A percentile compares a stretch with the other conserved stretches of the same genome.
Conservation (phyloP, 2,888 invertebrate genomes). For the Dexiosoma caninum region DNA sequence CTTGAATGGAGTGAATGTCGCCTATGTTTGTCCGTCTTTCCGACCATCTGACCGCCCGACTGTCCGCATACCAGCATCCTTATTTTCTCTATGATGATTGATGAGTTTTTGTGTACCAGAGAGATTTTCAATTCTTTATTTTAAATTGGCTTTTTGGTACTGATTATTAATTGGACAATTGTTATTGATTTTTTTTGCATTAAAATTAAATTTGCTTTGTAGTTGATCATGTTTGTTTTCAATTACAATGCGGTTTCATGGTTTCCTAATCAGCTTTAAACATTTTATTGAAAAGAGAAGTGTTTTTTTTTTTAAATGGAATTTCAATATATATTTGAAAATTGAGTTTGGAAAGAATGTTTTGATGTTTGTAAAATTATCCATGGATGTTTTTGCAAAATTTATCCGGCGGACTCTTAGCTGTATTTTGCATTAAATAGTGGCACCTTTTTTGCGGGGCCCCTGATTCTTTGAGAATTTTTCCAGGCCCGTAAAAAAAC, state of each 20-base stretch:
- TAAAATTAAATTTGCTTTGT: constrained; percentile 7
- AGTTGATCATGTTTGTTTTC: background rate
- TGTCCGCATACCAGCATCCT: constrained; percentile 49
- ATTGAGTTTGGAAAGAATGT: too few species aligned
- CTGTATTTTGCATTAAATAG: too few species aligned
- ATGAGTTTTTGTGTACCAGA: constrained; percentile 22
- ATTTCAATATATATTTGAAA: too few species aligned
- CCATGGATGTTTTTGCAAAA: too few species aligned
- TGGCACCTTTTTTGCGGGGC: too few species aligned
- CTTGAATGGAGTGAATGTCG: constrained; percentile 9
- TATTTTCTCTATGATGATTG: constrained; percentile 50
- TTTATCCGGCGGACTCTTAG: too few species aligned
- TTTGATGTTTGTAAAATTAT: too few species aligned
- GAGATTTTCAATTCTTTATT: background rate
- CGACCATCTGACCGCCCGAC: background rate
- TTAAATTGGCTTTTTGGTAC: constrained; percentile 53
- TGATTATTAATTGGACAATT: constrained; percentile 41
- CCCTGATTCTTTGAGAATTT: too few species aligned
- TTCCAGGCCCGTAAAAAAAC: too few species aligned
- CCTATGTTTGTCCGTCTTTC: constrained; percentile 10
- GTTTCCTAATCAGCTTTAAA: too few species aligned
- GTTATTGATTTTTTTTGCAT: constrained; percentile 23
- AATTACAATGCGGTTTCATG: background rate
- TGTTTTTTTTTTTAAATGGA: too few species aligned
- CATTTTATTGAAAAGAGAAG: too few species aligned